Base-by-base conservation (phyloP, 2,888 invertebrate genomes). In the Phoronis australis region DNA sequence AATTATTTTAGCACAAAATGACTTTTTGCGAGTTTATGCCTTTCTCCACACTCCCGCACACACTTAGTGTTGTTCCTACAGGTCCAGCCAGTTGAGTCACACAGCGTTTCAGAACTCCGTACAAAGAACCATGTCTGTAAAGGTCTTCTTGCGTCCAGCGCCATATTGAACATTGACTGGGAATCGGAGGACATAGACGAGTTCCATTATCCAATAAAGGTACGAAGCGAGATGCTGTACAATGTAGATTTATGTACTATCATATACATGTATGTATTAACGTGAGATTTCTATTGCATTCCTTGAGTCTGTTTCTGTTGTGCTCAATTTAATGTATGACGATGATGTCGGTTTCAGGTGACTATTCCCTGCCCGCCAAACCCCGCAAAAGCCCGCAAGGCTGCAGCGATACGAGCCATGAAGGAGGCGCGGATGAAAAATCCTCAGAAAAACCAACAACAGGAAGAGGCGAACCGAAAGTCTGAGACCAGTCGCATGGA, bases 351-450 rank as follows among this genome's bases (percentile, higher is more conserved):
- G 12, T 15, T 38, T 2, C 42, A 59, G 72, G 58, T 72, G 12
- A 70, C 69, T 0, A 47, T 73, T 0, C 69, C 73, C 0, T 68
- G 66, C 45, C 71, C 73, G 2, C 68, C 73, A 12, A 73, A 73
- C 48, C 73, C 73, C 1, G 68, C 65, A 1, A 70, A 68, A 48
- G 69, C 68, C 1, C 64, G 65, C 55, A 70, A 70, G 43, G 57
- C 68, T 15, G 72, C 72, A 0, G 65, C 62, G 6, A 62, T 66
- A 54, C 54, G 68, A 43, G 67, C 68, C 42, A 52, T 64, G 21
- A 69, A 68, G 44, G 71, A 72, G 42, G 71, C 66, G 39, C 67
- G 67, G 50, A 69, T 69, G 68, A 69, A 66, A 44, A 57, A 67
- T 21, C 64, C 52, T 35, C 53, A 51, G 48, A 46, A 39, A 35